Evolutionary conservation across 2,797 vertebrate species (phyloP), one percentile per base, ranked within the genome.

Genomic region (Forpus xanthops): DNA sequence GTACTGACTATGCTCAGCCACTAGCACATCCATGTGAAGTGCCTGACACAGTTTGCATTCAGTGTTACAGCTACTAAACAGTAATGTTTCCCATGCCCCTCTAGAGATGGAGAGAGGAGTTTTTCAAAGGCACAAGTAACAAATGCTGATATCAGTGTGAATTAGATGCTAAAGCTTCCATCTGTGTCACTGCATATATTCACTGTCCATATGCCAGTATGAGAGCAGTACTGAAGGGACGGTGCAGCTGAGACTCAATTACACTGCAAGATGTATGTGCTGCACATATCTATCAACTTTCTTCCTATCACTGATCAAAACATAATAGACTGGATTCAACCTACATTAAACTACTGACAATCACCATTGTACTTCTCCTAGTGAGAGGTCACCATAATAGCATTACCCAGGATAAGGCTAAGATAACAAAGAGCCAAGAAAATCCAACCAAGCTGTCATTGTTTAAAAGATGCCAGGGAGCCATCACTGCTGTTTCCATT

Each of bases 121-220:
- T 79, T 87, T 91, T 42, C 60, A 79, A 82, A 94, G 52, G n/a
- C 42, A 79, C 25, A 85, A 84, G 62, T 66, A 50, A 85, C 25
- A 72, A 65, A 70, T 77, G 37, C 41, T 85, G 44, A 76, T 85
- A 85, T 82, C 74, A 70, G 37, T 45, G 39, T 23, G 64, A 92
- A 93, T 92, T 66, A 82, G 67, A 85, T 72, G 50, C 33, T 92
- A 76, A 91, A 76, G 42, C 35, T 89, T 70, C 85, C 72, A 76
- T 89, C 82, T 89, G 64, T 62, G 37, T 49, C 55, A 45, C 2
- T 70, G 60, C 52, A 70, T 79, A 42, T 62, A 72, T 80, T 88
- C 16, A 2, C 30, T 44, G 41, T 50, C 81, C 78, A 42, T 68
- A 82, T 65, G 81, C 42, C 31, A 23, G n/a, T 52, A 12, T 35